Conservation (phyloP, 2,113 vertebrate species). For the Polypterus bichir region DNA sequence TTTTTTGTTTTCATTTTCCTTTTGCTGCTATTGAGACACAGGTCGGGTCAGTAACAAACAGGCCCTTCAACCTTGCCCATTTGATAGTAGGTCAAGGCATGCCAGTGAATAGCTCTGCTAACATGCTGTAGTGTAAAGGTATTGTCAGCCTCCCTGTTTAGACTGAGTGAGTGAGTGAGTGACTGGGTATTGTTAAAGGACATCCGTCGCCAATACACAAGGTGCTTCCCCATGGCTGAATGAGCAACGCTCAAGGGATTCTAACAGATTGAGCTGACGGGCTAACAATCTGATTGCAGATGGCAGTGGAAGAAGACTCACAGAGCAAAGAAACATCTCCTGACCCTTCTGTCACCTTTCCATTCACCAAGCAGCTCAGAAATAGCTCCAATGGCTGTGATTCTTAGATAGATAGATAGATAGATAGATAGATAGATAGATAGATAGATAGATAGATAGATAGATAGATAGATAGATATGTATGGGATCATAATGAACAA, state of each 20-base stretch:
- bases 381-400: not conserved
- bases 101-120: slow-evolving; percentile 37
- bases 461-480: no score
- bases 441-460: no score
- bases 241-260: slow-evolving; percentile 47
- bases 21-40: slow-evolving; percentile 29
- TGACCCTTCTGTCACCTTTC: slow-evolving; percentile 34
- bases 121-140: slow-evolving; percentile 45
- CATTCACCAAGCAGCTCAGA: slow-evolving; percentile 5
- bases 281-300: slow-evolving; percentile 59
- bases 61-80: slow-evolving; percentile 34
- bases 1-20: slow-evolving; percentile 18
- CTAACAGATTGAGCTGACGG: slow-evolving; percentile 55
- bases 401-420: no score
- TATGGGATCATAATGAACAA: no score
- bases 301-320: slow-evolving; percentile 33
- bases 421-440: no score
- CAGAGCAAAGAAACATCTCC: slow-evolving; percentile 26
- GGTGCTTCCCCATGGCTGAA: slow-evolving; percentile 43
- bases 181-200: slow-evolving; percentile 47
- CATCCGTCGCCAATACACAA: slow-evolving; percentile 40
- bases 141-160: slow-evolving; percentile 39
- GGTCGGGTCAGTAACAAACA: slow-evolving; percentile 27
- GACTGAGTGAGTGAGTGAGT: slow-evolving; percentile 50
- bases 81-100: slow-evolving; percentile 44